These are phyloP conservation scores for Hesperophylax magnus DNA, from an alignment of 1,140 invertebrate genomes.

Conservation along the genomic window DNA sequence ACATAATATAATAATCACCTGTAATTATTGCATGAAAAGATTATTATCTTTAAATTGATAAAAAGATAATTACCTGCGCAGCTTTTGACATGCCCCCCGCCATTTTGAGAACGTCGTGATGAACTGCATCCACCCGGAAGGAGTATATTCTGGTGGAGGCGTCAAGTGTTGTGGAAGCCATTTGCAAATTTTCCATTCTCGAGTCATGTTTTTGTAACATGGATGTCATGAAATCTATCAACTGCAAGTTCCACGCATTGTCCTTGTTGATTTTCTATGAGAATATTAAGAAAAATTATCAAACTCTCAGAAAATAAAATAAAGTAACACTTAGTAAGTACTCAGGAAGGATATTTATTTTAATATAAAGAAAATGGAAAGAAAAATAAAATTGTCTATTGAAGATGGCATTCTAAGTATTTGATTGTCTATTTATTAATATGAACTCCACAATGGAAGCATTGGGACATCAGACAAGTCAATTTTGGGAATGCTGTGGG, in stretches of 20 bases:
- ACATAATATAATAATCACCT: too few species aligned
- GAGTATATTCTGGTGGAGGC: slow-evolving; percentile 89
- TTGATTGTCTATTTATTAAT: too few species aligned
- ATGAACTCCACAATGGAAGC: too few species aligned
- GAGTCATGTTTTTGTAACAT: slow-evolving; percentile 78
- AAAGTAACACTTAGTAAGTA: too few species aligned
- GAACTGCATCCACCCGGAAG: slow-evolving; percentile 83
- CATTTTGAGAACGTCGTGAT: slow-evolving; percentile 84
- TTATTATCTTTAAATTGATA: neutral
- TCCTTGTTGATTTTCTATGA: slow-evolving; percentile 84
- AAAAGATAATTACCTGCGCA: slow-evolving; percentile 61
- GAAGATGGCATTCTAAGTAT: too few species aligned
- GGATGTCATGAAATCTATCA: slow-evolving; percentile 86
- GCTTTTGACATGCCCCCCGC: slow-evolving; percentile 75
- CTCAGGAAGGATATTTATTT: too few species aligned
- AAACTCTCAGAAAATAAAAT: too few species aligned
- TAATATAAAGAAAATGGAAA: too few species aligned
- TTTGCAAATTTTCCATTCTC: slow-evolving; percentile 80
- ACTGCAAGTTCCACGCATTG: slow-evolving; percentile 87
- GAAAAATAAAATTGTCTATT: too few species aligned
- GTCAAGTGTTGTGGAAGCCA: slow-evolving; percentile 85
- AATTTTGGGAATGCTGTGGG: too few species aligned
- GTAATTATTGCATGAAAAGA: too few species aligned
- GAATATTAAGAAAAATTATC: slow-evolving; percentile 1
- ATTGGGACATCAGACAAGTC: too few species aligned